Percentiles rank a stretch among this genome's conserved stretches.
Conservation (phyloP, 2,113 vertebrate species). For the Hemiscyllium ocellatum region DNA sequence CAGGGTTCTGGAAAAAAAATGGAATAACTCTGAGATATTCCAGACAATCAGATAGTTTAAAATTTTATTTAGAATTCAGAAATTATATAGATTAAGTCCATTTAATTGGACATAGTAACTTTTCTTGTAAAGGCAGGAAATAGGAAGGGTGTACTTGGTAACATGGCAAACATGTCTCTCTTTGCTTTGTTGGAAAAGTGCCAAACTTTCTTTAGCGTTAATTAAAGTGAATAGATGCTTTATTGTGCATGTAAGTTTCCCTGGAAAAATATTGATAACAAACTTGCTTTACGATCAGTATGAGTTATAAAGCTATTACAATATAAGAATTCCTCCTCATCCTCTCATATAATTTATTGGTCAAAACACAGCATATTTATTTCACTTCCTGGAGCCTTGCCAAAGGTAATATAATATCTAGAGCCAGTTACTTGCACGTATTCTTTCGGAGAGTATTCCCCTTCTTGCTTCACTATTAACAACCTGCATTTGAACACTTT, state of each 20-base stretch:
- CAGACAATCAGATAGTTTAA: background rate
- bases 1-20: background rate
- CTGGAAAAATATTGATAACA: background rate
- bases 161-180: slow-evolving; percentile 35
- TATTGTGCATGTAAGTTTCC: background rate
- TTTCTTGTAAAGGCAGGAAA: slow-evolving; percentile 50
- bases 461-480: background rate
- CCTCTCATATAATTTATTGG: background rate
- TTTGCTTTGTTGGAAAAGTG: background rate
- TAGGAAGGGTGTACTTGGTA: slow-evolving; percentile 39
- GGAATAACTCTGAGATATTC: background rate
- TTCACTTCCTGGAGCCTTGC: background rate
- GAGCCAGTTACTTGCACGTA: background rate
- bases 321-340: background rate
- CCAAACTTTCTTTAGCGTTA: background rate
- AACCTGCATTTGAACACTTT: background rate
- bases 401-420: background rate
- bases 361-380: background rate
- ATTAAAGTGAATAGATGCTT: background rate
- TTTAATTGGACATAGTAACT: slow-evolving; percentile 50
- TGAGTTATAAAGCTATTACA: background rate
- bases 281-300: background rate
- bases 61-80: background rate
- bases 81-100: slow-evolving; percentile 50
- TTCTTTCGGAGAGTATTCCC: background rate